Conservation (phyloP, 2,888 invertebrate species). For the Entomobrya multifasciata region DNA sequence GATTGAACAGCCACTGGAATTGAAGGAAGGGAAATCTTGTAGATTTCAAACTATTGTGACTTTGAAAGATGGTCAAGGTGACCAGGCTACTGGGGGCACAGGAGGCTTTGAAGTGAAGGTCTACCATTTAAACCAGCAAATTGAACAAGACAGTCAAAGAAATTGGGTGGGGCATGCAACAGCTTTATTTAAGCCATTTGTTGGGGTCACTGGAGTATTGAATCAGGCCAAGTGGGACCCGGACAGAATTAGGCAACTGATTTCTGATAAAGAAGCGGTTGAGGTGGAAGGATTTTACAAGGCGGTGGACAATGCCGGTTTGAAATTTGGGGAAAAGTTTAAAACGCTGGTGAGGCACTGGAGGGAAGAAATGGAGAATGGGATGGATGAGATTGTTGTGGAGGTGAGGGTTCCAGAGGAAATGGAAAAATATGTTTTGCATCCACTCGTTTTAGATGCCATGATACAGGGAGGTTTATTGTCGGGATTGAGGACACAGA, state of each 20-base stretch:
- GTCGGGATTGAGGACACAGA: background rate
- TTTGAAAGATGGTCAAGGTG: no score
- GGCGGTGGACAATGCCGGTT: conserved; percentile 34
- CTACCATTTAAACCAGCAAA: no score
- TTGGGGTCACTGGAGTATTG: no score
- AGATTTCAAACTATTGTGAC: conserved; percentile 12
- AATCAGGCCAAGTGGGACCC: background rate
- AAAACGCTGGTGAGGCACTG: conserved; percentile 35
- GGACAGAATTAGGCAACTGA: background rate
- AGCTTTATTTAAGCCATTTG: no score
- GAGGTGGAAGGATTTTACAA: conserved; percentile 56
- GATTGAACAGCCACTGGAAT: background rate
- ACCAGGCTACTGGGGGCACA: no score
- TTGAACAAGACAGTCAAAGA: no score
- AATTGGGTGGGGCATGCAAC: no score
- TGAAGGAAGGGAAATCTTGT: background rate
- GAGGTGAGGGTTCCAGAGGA: conserved; percentile 7
- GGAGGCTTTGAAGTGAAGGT: no score
- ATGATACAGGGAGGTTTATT: background rate
- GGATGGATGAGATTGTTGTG: conserved; percentile 14
- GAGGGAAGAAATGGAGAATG: background rate
- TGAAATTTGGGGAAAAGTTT: conserved; percentile 55
- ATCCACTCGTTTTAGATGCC: conserved; percentile 26
- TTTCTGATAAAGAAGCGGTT: background rate
- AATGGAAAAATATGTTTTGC: background rate